Evolutionary conservation across 2,888 invertebrate species (phyloP).

Genomic region (Bellardia bayeri): DNA sequence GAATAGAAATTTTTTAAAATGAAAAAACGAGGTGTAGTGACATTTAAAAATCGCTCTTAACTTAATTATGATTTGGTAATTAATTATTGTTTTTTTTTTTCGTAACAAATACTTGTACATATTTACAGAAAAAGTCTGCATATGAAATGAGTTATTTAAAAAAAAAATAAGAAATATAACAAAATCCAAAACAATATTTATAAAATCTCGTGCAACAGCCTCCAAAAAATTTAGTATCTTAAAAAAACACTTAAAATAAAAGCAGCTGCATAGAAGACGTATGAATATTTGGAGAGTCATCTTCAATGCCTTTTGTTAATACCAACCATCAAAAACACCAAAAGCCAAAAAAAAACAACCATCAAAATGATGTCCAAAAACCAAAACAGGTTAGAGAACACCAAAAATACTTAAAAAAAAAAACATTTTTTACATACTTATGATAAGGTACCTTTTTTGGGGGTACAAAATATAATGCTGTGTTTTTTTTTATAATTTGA

Average conservation of each 20-base stretch:
- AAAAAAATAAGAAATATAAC: neutral
- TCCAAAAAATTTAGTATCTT: conserved; percentile 51
- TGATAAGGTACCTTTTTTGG: conserved; percentile 22
- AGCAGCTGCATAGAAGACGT: conserved; percentile 65
- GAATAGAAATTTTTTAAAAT: too few species aligned
- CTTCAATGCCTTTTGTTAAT: conserved; percentile 23
- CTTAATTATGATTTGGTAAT: neutral
- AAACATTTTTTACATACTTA: conserved; percentile 29
- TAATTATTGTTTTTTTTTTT: neutral
- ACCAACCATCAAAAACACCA: conserved; percentile 12
- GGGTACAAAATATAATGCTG: conserved; percentile 3
- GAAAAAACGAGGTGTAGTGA: neutral
- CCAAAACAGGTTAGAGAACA: conserved; percentile 63
- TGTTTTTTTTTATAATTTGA: conserved; percentile 13
- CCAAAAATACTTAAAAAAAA: conserved; percentile 3
- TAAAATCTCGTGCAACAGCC: conserved; percentile 62
- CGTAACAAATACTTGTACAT: neutral
- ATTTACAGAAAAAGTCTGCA: conserved; percentile 36
- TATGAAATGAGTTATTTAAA: conserved; percentile 48
- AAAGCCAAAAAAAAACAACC: conserved; percentile 26
- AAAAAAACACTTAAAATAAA: conserved; percentile 46
- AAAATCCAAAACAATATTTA: conserved; percentile 44
- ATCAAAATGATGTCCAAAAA: conserved; percentile 64
- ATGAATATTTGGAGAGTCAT: conserved; percentile 56
- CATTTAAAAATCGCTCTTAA: conserved; percentile 7